phyloP scores from a whole-genome alignment of 2,888 invertebrate genomes.

The Tricholauxania praeusta region DNA sequence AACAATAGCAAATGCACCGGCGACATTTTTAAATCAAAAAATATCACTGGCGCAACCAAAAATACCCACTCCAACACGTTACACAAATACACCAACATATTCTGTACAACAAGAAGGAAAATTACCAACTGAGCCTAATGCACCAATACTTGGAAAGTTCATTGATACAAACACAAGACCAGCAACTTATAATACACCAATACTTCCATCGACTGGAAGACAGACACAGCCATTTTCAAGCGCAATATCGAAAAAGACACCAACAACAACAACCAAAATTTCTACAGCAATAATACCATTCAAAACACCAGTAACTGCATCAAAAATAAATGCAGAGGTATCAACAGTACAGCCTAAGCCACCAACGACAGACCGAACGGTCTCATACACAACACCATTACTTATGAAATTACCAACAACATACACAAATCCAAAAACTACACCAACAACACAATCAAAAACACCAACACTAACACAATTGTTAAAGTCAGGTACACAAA shows the following conservation, averaged over 20 bases:
- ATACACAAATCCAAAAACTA: neutral
- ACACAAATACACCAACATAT: neutral
- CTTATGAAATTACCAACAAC: neutral
- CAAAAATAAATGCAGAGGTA: neutral
- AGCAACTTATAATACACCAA: neutral
- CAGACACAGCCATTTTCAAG: neutral
- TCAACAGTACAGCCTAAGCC: neutral
- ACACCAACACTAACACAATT: conserved; percentile 28
- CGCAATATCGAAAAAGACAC: neutral
- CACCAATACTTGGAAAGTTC: neutral
- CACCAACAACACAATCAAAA: conserved; percentile 11
- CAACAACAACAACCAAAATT: too few species aligned
- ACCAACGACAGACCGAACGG: neutral
- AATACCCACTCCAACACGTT: neutral
- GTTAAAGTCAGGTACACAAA: conserved; percentile 10
- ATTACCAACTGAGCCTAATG: neutral
- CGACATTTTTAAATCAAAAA: too few species aligned
- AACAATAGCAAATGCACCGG: too few species aligned
- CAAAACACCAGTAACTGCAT: neutral
- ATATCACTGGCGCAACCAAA: too few species aligned
- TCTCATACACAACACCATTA: conserved; percentile 3
- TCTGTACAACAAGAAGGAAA: neutral
- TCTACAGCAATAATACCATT: neutral
- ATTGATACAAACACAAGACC: neutral
- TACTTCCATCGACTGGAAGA: neutral